A percentile compares a stretch with the other conserved stretches of the same genome.
Evolutionary conservation across 2,113 vertebrate species (phyloP).

Genomic region (Pungitius pungitius): DNA sequence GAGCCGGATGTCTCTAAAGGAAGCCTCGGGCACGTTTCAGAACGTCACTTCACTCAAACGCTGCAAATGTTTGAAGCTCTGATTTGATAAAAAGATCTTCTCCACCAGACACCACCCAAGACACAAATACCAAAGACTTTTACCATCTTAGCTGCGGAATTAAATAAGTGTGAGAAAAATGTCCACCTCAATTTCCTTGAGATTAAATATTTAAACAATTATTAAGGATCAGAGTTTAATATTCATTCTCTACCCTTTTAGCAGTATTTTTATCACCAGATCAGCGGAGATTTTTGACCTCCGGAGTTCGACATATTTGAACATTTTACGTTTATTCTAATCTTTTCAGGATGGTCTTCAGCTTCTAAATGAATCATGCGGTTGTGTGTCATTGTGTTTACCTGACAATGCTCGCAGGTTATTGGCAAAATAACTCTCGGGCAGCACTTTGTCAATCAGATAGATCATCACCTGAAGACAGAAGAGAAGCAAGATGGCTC

Average conservation of each 20-base stretch:
- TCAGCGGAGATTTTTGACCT: neutral
- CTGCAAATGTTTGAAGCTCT: too few species aligned
- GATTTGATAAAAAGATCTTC: too few species aligned
- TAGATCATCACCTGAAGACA: slow-evolving; percentile 95
- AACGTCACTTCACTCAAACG: too few species aligned
- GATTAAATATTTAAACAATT: neutral
- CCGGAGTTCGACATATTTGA: neutral
- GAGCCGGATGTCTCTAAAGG: too few species aligned
- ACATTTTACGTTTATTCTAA: neutral
- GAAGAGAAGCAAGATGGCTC: neutral
- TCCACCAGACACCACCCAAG: too few species aligned
- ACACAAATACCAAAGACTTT: too few species aligned
- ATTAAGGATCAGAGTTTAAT: neutral
- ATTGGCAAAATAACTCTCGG: slow-evolving; percentile 98
- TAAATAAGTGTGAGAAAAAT: neutral
- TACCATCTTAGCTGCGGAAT: too few species aligned
- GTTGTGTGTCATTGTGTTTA: slow-evolving; percentile 15
- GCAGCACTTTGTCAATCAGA: slow-evolving; percentile 97
- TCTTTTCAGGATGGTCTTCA: neutral
- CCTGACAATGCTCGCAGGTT: slow-evolving; percentile 93
- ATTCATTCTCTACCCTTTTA: neutral
- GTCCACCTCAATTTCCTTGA: neutral
- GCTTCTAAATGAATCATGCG: neutral
- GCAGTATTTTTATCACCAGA: neutral
- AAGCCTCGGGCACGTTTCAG: too few species aligned